These are phyloP conservation scores for Stenurella melanura DNA, from an alignment of 2,888 invertebrate genomes.

Conservation along the genomic window DNA sequence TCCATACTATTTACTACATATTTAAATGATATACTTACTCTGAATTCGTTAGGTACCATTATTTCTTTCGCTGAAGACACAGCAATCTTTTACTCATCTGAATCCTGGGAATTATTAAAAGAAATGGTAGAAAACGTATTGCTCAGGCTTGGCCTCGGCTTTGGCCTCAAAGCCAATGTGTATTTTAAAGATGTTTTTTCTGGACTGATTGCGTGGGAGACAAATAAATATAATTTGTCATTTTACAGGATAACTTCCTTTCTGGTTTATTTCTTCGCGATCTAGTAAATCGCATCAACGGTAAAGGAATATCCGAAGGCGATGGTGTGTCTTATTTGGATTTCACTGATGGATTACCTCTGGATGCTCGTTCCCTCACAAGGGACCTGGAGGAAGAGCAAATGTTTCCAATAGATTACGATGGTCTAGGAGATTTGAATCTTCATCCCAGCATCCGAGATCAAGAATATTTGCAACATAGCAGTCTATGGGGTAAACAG, in stretches of 20 bases:
- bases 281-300: conserved; percentile 83
- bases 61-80: no score
- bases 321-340: conserved; percentile 77
- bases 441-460: conserved; percentile 88
- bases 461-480: conserved; percentile 91
- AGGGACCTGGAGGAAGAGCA: conserved; percentile 75
- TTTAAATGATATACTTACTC: no score
- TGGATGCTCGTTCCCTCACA: conserved; percentile 65
- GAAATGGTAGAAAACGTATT: no score
- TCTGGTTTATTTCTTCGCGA: conserved; percentile 85
- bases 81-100: no score
- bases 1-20: no score
- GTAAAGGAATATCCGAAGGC: conserved; percentile 81
- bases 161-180: no score
- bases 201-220: no score
- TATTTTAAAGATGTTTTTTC: no score
- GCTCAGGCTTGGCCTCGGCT: no score
- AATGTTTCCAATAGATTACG: conserved; percentile 80
- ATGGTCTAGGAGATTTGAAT: conserved; percentile 76
- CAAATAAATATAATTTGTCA: not conserved
- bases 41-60: no score
- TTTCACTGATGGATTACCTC: conserved; percentile 75
- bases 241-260: conserved; percentile 72
- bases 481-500: conserved; percentile 80
- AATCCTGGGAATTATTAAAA: no score